Evolutionary conservation across 2,888 invertebrate species (phyloP).

Genomic region (Lycophotia porphyrea): DNA sequence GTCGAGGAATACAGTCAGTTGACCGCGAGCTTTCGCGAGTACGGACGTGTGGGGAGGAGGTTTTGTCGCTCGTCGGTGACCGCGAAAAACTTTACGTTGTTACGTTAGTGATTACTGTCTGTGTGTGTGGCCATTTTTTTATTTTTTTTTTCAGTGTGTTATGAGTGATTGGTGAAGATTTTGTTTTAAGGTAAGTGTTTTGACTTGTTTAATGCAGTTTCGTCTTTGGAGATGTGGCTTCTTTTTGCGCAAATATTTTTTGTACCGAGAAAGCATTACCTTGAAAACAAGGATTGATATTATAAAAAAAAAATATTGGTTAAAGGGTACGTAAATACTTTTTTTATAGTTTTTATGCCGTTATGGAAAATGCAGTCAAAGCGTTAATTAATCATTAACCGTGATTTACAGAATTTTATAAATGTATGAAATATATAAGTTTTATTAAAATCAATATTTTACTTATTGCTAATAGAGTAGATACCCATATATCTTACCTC

Average conservation of each 20-base stretch:
- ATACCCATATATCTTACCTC: background rate
- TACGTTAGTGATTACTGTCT: constrained; percentile 50
- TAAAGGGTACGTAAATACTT: too few species aligned
- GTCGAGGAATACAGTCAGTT: constrained; percentile 83
- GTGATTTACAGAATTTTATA: background rate
- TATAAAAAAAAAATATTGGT: background rate
- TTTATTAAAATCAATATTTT: background rate
- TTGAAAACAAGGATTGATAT: background rate
- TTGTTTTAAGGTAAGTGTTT: constrained; percentile 59
- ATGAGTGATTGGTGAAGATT: constrained; percentile 59
- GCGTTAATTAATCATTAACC: background rate
- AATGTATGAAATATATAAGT: background rate
- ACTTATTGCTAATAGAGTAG: background rate
- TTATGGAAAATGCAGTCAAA: background rate
- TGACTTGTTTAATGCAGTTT: background rate
- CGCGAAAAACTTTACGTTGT: constrained; percentile 85
- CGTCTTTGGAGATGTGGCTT: background rate
- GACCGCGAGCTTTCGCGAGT: constrained; percentile 88
- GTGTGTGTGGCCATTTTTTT: constrained; percentile 66
- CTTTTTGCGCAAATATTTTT: background rate
- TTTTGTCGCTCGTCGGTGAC: constrained; percentile 51
- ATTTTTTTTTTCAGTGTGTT: constrained; percentile 62
- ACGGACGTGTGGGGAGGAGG: constrained; percentile 70
- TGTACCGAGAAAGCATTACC: background rate
- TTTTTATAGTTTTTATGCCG: background rate